Evolutionary conservation across 2,113 vertebrate species (phyloP), one percentile per base, ranked within the genome.

Genomic region (Sapayoa aenigma): DNA sequence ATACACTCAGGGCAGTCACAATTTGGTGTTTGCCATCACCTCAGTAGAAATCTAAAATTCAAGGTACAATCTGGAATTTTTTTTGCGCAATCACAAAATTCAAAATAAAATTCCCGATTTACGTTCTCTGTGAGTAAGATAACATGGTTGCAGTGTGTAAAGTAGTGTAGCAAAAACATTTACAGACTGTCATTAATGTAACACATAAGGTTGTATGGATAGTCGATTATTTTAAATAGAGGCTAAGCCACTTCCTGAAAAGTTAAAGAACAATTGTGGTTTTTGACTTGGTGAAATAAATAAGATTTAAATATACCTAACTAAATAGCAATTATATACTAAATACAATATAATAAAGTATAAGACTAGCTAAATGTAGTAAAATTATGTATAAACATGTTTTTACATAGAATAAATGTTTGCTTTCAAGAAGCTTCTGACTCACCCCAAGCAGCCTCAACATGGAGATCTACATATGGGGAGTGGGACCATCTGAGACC

Each of bases 391-490:
- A 46, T 46, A 82, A 68, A 47, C 47, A 49, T 16, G 24, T 5
- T 56, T 87, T 81, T 60, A 12, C 37, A 60, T 1, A 42, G 4
- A 73, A 62, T 22, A 39, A 46, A 62, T 6, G n/a, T 72, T 41
- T 17, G 10, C 9, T 74, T 63, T 17, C 55, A 83, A 66, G 33
- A 35, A 66, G 24, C 11, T 25, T 22, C 52, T 14, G 25, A 2
- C 33, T 15, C 47, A 7, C 5, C 9, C 5, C 2, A 19, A 33
- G 50, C 42, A 77, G 35, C n/a, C 52, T 7, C 9, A 82, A 8
- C 4, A 1, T 23, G 2, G 53, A 49, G 14, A 21, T 25, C 84
- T 68, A 3, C 27, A 10, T 37, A 0, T 0, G 47, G 77, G 44
- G 30, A 71, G 4, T 1, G 6, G 81, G 33, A 35, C 33, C 37